phyloP scores from a whole-genome alignment of 1,140 invertebrate species.

The Lutraria rhynchaena region DNA sequence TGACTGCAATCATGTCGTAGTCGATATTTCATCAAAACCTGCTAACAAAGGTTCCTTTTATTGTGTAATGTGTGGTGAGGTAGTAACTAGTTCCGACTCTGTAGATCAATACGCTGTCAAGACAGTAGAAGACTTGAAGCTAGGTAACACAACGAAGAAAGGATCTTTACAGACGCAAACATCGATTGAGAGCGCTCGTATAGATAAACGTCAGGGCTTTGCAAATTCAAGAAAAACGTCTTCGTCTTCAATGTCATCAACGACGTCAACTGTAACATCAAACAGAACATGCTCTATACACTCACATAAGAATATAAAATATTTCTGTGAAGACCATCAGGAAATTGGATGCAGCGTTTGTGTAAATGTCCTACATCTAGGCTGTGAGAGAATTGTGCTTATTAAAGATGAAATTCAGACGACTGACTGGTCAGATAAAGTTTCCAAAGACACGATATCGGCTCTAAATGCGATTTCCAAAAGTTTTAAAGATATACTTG shows the following conservation, averaged over 20 bases:
- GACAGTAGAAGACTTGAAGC: slow-evolving; percentile 14
- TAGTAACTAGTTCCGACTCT: not conserved
- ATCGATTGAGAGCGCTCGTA: not conserved
- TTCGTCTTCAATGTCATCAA: not conserved
- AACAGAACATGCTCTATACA: slow-evolving; percentile 33
- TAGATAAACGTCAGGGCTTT: slow-evolving; percentile 1
- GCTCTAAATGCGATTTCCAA: slow-evolving; percentile 31
- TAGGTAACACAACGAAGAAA: not conserved
- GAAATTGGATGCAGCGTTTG: slow-evolving; percentile 52
- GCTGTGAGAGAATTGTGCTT: slow-evolving; percentile 49
- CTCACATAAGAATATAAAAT: slow-evolving; percentile 48
- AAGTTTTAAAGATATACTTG: slow-evolving; percentile 36
- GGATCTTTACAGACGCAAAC: not conserved
- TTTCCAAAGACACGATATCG: not conserved
- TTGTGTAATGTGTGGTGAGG: slow-evolving; percentile 54
- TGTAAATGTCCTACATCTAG: slow-evolving; percentile 46
- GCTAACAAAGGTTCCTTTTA: not conserved
- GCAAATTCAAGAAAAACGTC: not conserved
- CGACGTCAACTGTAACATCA: not conserved
- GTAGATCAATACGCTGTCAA: not conserved
- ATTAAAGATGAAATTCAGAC: slow-evolving; percentile 49
- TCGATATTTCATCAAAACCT: not conserved
- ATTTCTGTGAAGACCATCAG: slow-evolving; percentile 59
- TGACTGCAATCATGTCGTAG: slow-evolving; percentile 46
- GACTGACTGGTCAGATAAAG: slow-evolving; percentile 7